Base-by-base conservation (phyloP, 2,797 vertebrate genomes). In the Basileuterus tristriatus region DNA sequence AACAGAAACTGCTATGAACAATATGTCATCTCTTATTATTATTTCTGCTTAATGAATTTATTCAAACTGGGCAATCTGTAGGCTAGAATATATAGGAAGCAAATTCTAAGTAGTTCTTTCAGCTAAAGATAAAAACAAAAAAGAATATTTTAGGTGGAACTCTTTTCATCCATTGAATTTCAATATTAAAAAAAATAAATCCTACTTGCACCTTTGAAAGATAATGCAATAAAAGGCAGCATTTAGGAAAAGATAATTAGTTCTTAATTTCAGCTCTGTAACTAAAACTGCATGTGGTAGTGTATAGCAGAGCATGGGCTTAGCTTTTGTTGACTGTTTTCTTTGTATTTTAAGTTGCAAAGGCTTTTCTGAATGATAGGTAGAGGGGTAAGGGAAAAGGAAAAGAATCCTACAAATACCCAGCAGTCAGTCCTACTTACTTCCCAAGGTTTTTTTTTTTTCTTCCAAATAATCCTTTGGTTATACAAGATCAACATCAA, bases 221-320 rank as follows among this genome's bases (percentile, higher is more conserved):
- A 55, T 4, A 29, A n/a, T 11, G 8, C 4, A 69, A 81, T 18
- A 69, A 71, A 82, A 75, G 41, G 44, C 71, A 37, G 8, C 24
- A 79, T 80, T 95, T 74, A 64, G 12, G 15, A 69, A 71, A 94
- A 97, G 69, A 91, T 53, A 94, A 92, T 21, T 37, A 68, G 12
- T 75, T 95, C 6, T 94, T 91, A 43, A 92, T 93, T 94, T 97
- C 64, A 92, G 49, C 46, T 59, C 71, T 50, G 47, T 72, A 47
- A 86, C 46, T 56, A 59, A 68, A 80, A 47, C 18, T 59, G 20
- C 12, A 13, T 6, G 16, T 21, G n/a, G 1, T 15, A 60, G 39
- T 2, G 6, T 26, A 39, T 2, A 68, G 6, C 24, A 79, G 15
- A 62, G 12, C 18, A 14, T 6, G 4, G 6, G 0, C 8, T 34